Conservation (phyloP, 2,888 invertebrate genomes). For the Prosopocoilus inquinatus region DNA sequence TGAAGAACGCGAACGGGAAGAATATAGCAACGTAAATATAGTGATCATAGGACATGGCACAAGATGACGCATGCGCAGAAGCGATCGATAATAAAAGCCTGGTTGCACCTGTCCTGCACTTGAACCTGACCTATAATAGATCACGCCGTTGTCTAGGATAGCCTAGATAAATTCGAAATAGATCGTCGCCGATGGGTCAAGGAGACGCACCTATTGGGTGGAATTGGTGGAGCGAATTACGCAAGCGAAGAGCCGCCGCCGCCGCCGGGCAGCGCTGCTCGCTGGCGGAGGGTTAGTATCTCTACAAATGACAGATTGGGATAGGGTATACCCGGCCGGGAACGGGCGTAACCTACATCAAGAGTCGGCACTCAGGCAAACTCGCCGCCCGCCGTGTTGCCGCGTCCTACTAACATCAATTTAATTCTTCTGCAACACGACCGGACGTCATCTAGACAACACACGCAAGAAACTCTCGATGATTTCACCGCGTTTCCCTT, state of each 20-base stretch:
- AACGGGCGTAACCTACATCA: conserved; percentile 48
- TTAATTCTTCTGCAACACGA: conserved; percentile 18
- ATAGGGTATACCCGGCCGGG: conserved; percentile 19
- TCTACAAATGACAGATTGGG: conserved; percentile 20
- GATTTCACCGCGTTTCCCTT: conserved; percentile 23
- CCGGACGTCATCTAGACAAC: conserved; percentile 21
- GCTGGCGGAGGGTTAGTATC: conserved; percentile 31
- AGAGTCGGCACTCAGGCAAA: conserved; percentile 31
- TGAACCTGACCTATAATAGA: conserved; percentile 52
- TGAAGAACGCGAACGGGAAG: no score
- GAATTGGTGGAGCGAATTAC: neutral
- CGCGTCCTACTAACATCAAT: conserved; percentile 33
- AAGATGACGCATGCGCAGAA: conserved; percentile 36
- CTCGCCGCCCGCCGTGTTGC: conserved; percentile 31
- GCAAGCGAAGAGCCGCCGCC: neutral
- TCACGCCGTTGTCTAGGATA: conserved; percentile 37
- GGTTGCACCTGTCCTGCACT: conserved; percentile 47
- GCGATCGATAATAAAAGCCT: conserved; percentile 36
- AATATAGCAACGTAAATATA: conserved; percentile 19
- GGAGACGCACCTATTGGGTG: conserved; percentile 12
- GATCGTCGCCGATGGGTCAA: conserved; percentile 31
- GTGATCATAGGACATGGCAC: conserved; percentile 24
- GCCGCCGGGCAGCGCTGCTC: neutral
- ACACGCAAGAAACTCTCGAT: conserved; percentile 19
- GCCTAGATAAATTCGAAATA: conserved; percentile 43